Conservation (phyloP, 2,113 vertebrate species). For the Psettodes erumei region DNA sequence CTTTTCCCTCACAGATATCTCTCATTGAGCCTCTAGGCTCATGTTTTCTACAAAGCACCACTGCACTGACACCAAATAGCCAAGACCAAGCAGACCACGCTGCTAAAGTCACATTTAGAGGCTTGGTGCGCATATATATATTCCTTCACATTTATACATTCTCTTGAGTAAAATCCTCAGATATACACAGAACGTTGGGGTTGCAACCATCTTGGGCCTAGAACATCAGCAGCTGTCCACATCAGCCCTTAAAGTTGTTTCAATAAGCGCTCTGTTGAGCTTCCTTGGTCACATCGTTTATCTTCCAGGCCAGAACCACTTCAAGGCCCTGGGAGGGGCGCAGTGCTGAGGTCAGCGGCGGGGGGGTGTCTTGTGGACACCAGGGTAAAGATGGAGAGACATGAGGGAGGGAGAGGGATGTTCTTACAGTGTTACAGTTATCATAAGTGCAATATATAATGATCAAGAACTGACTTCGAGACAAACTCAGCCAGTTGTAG, state of each 20-base stretch:
- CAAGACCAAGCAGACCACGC: background rate
- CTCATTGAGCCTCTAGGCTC: conserved; percentile 59
- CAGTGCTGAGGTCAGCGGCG: conserved; percentile 51
- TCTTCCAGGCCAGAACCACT: conserved; percentile 65
- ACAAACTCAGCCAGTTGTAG: no score
- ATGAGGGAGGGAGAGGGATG: conserved; percentile 9
- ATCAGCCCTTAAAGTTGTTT: conserved; percentile 44
- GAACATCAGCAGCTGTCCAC: conserved; percentile 16
- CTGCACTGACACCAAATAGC: conserved; percentile 39
- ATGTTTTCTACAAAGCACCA: conserved; percentile 34
- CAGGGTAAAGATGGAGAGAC: conserved; percentile 10
- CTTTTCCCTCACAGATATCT: conserved; percentile 52
- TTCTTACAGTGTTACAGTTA: conserved; percentile 11
- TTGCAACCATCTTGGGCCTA: conserved; percentile 35
- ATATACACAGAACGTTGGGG: conserved; percentile 38
- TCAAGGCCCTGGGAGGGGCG: conserved; percentile 58
- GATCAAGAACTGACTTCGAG: conserved; percentile 9
- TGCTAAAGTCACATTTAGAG: conserved; percentile 6
- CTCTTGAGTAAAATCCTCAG: conserved; percentile 13
- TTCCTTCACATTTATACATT: conserved; percentile 35
- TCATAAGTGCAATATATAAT: conserved; percentile 7
- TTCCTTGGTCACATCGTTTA: conserved; percentile 69
- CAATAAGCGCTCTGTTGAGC: conserved; percentile 66
- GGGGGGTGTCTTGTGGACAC: conserved; percentile 27
- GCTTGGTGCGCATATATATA: background rate